Base-by-base conservation (phyloP, 2,888 invertebrate species). In the Drosophila prostipennis region DNA sequence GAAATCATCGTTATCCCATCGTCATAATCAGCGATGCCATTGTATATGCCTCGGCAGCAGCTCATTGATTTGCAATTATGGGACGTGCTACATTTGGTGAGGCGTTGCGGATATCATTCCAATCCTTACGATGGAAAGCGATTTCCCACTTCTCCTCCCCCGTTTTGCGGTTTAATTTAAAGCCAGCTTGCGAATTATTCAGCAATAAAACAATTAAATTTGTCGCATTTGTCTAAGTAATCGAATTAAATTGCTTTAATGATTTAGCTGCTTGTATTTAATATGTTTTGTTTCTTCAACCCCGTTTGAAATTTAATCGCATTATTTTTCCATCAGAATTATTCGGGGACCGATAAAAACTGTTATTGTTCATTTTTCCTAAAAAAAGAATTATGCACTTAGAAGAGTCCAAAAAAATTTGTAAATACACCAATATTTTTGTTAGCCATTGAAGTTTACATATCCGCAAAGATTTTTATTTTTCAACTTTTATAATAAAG, bases 41-140 rank as follows among this genome's bases (percentile, higher is more conserved):
- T 85, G 84, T 85, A 78, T 76, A 78, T 76, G 71, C 54, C 54
- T 42, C 54, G 43, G 40, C 54, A 74, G 79, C 84, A 84, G 76
- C 81, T 81, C 80, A 84, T 84, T 79, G 84, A 87, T 84, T 85
- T 85, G 85, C 86, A 87, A 85, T 85, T 87, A 87, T 85, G 80
- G 80, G 78, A 77, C 85, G 87, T 82, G 86, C 80, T 67, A 43
- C 32, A 78, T 59, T 59, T 59, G 57, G 40, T 68, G 67, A 75
- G 78, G 74, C 55, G 48, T 49, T 61, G 49, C 42, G 29, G 32
- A 52, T 11, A 26, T 42, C 36, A 51, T 37, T 16, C 65, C 57
- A 43, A 48, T 46, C 37, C 39, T 49, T 42, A 40, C 43, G 57
- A 57, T 42, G 34, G 19, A 13, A 64, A 14, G 39, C 29, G 37